phyloP scores from a whole-genome alignment of 2,113 vertebrate genomes.

The Pluvialis apricaria region DNA sequence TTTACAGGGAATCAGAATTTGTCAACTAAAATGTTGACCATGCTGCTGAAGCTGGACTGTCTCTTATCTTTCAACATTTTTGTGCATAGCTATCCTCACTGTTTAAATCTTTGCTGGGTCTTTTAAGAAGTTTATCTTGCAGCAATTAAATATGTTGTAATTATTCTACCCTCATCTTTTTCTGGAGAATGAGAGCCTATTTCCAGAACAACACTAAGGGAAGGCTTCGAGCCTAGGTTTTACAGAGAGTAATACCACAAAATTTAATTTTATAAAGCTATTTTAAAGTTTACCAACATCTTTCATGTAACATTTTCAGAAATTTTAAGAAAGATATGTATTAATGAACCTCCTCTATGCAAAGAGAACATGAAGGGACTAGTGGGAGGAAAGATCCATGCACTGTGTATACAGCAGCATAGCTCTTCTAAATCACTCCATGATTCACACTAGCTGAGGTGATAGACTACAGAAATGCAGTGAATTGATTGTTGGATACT shows the following conservation, averaged over 20 bases:
- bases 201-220: not conserved
- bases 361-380: not conserved
- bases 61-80: not conserved
- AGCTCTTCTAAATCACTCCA: not conserved
- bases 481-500: not conserved
- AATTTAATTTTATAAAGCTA: not conserved
- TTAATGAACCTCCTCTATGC: not conserved
- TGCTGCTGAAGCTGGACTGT: not conserved
- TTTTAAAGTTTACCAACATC: not conserved
- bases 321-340: not conserved
- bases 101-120: not conserved
- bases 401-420: not conserved
- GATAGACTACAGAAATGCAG: not conserved
- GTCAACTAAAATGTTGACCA: not conserved
- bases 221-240: not conserved
- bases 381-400: not conserved
- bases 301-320: not conserved
- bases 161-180: not conserved
- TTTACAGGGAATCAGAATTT: not conserved
- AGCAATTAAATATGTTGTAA: not conserved
- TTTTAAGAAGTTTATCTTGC: not conserved
- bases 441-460: not conserved
- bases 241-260: not conserved
- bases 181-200: not conserved
- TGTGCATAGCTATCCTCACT: not conserved